These are phyloP conservation scores for Araneus ventricosus DNA, from an alignment of 1,140 invertebrate genomes.

Conservation along the genomic window DNA sequence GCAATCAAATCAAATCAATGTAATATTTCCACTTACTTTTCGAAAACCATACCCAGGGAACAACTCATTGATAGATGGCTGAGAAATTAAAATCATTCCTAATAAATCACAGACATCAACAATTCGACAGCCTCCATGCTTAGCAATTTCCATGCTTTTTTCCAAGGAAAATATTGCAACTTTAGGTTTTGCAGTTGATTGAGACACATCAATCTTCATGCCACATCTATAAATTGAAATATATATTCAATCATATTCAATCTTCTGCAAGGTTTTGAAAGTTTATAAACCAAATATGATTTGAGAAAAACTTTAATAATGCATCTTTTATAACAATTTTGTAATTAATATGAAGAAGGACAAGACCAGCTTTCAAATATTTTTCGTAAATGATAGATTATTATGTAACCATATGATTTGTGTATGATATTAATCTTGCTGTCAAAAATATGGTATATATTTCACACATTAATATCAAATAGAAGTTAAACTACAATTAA, in stretches of 20 bases:
- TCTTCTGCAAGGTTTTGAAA: too few species aligned
- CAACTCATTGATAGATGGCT: constrained; percentile 85
- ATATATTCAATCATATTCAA: neutral
- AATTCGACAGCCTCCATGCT: constrained; percentile 88
- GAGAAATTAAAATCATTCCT: constrained; percentile 85
- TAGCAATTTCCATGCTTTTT: constrained; percentile 84
- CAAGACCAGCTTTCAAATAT: too few species aligned
- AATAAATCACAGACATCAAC: constrained; percentile 85
- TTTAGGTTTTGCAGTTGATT: neutral
- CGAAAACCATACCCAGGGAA: constrained; percentile 88
- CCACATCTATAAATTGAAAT: constrained; percentile 51
- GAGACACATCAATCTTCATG: constrained; percentile 68
- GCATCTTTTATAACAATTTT: too few species aligned
- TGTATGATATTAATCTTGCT: too few species aligned
- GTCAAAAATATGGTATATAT: too few species aligned
- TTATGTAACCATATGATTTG: too few species aligned
- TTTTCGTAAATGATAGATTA: too few species aligned
- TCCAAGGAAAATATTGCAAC: constrained; percentile 80
- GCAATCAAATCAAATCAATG: neutral
- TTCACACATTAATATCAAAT: too few species aligned
- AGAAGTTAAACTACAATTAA: too few species aligned
- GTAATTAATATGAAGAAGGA: too few species aligned
- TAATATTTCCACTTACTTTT: constrained; percentile 80
- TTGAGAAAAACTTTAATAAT: too few species aligned
- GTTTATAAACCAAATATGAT: too few species aligned